phyloP scores from a whole-genome alignment of 2,888 invertebrate genomes.

The Antheraea assamensis region DNA sequence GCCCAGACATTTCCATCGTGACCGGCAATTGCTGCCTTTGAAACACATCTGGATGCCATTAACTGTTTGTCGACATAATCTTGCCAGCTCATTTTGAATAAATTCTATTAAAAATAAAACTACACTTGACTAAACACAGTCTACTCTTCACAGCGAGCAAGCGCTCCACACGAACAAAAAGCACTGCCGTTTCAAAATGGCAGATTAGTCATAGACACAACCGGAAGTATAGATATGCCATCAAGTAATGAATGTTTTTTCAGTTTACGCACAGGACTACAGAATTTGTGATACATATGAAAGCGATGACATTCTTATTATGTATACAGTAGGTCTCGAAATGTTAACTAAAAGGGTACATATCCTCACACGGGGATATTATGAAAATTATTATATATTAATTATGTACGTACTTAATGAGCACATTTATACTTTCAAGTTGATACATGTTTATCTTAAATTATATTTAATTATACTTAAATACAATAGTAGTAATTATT shows the following conservation, averaged over 20 bases:
- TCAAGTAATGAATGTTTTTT: neutral
- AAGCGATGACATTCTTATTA: neutral
- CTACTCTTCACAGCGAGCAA: slow-evolving; percentile 78
- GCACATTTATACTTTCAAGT: too few species aligned
- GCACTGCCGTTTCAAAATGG: slow-evolving; percentile 82
- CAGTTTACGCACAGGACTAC: neutral
- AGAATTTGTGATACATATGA: neutral
- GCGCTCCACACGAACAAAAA: slow-evolving; percentile 82
- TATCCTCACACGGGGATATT: too few species aligned
- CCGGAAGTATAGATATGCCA: slow-evolving; percentile 64
- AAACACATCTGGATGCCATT: slow-evolving; percentile 96
- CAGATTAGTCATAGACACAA: slow-evolving; percentile 72
- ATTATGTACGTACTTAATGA: too few species aligned
- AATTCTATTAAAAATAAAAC: slow-evolving; percentile 80
- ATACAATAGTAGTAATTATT: too few species aligned
- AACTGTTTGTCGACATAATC: slow-evolving; percentile 99
- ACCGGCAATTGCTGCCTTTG: slow-evolving; percentile 97
- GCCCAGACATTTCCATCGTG: slow-evolving; percentile 98
- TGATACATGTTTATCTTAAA: too few species aligned
- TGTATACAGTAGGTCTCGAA: neutral
- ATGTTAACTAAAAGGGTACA: neutral
- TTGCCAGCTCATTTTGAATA: slow-evolving; percentile 96
- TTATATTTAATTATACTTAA: too few species aligned
- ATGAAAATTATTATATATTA: too few species aligned
- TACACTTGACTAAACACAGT: slow-evolving; percentile 79